Base-by-base conservation (phyloP, 2,113 vertebrate species). In the Poicephalus gulielmi region DNA sequence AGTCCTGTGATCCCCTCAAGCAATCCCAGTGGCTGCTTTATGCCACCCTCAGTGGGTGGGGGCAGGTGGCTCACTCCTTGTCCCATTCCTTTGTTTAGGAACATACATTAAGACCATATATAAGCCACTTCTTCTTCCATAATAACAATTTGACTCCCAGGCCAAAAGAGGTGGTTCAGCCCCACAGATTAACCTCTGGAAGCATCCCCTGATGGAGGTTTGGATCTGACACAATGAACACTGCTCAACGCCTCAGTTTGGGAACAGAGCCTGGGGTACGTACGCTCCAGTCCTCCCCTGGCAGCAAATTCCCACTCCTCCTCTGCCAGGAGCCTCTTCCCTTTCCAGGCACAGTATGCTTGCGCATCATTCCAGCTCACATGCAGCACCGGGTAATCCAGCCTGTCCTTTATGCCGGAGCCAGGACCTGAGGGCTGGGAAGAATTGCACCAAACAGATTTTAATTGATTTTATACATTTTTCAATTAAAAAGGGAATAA, bases 251-350 rank as follows among this genome's bases (percentile, higher is more conserved):
- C 23, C 24, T 63, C 3, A 1, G 10, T 63, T 39, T 80, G 88
- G 80, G 44, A 31, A 33, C 59, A 46, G 71, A 73, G 84, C 53
- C 44, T 11, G 28, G 47, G 60, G 53, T 83, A 89, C 97, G 0
- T 98, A 99, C 99, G 98, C 95, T 98, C 96, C 73, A 99, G 97
- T 17, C 99, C 99, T 41, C 99, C 99, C 20, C 99, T 98, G 71
- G 99, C 99, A 68, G 99, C 99, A 88, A 99, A 99, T 95, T 99
- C 99, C 99, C 99, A 99, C 95, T 99, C 99, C 63, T 99, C 98
- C 84, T 99, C 99, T 0, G 96, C 97, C 0, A 98, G 99, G 41
- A 99, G 98, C 82, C 99, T 98, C 93, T 98, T 99, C 83, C 98
- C 98, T 47, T 88, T 98, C 99, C 99, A 99, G 17, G 77, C 75